These are phyloP conservation scores for Orycteropus afer DNA, from an alignment of 2,113 vertebrate species.

Conservation along the genomic window DNA sequence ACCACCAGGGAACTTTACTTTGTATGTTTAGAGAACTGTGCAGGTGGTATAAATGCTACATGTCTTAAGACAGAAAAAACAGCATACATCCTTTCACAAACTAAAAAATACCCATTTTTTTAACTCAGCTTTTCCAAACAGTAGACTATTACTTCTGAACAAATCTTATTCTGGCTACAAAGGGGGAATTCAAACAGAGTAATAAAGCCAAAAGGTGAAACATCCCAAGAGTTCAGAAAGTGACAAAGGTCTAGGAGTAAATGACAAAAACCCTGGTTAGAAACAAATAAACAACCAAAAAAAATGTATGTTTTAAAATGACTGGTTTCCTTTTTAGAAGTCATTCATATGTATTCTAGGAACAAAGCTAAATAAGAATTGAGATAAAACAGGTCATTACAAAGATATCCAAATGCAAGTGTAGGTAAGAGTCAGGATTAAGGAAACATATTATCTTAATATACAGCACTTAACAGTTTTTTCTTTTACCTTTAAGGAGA, in stretches of 20 bases:
- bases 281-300: background rate
- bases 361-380: constrained; percentile 21
- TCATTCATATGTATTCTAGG: background rate
- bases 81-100: background rate
- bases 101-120: background rate
- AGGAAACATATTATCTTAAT: constrained; percentile 49
- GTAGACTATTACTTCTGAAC: constrained; percentile 39
- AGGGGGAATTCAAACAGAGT: background rate
- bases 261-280: constrained; percentile 39
- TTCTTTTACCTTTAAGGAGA: constrained; percentile 95
- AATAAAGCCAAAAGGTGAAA: constrained; percentile 37
- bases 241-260: constrained; percentile 33
- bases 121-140: constrained; percentile 3
- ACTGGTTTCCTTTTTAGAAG: background rate
- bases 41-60: background rate
- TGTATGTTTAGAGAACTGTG: constrained; percentile 38
- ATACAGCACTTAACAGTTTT: background rate
- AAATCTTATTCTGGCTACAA: constrained; percentile 27
- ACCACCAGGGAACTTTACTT: too few species aligned
- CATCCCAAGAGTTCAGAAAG: background rate
- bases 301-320: background rate
- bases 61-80: constrained; percentile 9
- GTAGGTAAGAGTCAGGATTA: background rate
- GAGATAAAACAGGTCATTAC: background rate
- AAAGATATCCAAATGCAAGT: constrained; percentile 45